Conservation (phyloP, 1,140 invertebrate species). For the Gryllus bimaculatus region DNA sequence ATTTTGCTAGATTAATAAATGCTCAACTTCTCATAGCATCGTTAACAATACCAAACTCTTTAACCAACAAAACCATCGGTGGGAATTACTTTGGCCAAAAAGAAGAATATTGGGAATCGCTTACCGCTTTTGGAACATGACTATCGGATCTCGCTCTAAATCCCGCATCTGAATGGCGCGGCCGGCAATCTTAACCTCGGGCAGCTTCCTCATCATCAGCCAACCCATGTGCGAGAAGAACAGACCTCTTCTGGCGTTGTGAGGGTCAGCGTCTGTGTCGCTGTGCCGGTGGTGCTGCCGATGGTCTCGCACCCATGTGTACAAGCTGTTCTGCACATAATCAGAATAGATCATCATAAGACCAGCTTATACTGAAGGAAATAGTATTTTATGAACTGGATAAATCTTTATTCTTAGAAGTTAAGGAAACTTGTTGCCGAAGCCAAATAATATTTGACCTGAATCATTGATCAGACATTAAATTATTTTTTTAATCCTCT, state of each 20-base stretch:
- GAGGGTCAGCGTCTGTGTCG: slow-evolving; percentile 32
- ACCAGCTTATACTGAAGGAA: too few species aligned
- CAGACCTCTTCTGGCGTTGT: slow-evolving; percentile 30
- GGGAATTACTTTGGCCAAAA: too few species aligned
- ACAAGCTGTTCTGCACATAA: slow-evolving; percentile 20
- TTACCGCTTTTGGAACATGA: slow-evolving; percentile 41
- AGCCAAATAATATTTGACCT: too few species aligned
- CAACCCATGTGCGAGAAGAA: slow-evolving; percentile 33
- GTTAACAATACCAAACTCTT: too few species aligned
- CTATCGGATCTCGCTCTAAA: slow-evolving; percentile 43
- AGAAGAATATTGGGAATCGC: neutral
- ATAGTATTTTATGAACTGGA: too few species aligned
- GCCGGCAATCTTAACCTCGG: slow-evolving; percentile 39
- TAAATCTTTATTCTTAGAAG: too few species aligned
- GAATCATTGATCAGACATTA: too few species aligned
- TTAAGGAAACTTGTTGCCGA: too few species aligned
- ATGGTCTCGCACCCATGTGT: slow-evolving; percentile 27
- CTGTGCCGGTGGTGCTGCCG: slow-evolving; percentile 31
- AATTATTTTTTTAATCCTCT: too few species aligned
- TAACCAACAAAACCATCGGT: too few species aligned
- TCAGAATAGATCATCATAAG: neutral
- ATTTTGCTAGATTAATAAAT: too few species aligned
- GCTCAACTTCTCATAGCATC: too few species aligned
- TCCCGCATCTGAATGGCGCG: slow-evolving; percentile 44
- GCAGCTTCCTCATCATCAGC: slow-evolving; percentile 30